These are phyloP conservation scores for Saguinus imperator DNA, from an alignment of 2,113 vertebrate species.

Conservation along the genomic window DNA sequence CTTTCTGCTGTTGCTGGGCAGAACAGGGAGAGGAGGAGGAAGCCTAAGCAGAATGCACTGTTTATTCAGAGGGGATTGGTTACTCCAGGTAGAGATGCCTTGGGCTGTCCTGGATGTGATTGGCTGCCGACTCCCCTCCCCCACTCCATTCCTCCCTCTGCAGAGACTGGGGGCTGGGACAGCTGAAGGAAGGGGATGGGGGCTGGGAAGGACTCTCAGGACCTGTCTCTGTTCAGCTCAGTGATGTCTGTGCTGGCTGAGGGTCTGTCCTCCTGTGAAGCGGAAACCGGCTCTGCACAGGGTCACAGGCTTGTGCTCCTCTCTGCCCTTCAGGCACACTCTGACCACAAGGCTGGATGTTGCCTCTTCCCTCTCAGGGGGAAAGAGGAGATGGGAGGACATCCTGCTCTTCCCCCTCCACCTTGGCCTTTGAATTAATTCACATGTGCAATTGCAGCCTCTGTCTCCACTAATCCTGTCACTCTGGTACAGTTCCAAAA, in stretches of 20 bases:
- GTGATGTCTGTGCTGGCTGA: background rate
- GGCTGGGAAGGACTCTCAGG: background rate
- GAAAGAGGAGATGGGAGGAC: background rate
- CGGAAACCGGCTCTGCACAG: background rate
- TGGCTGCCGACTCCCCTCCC: conserved; percentile 28
- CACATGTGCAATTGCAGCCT: background rate
- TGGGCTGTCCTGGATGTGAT: conserved; percentile 39
- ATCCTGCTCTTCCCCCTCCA: background rate
- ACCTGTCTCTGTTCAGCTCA: conserved; percentile 22
- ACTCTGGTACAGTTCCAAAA: background rate
- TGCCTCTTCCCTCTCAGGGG: background rate
- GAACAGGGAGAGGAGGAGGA: conserved; percentile 56
- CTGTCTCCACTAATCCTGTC: background rate
- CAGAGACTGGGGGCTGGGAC: conserved; percentile 17
- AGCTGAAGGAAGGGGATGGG: background rate
- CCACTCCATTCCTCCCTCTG: background rate
- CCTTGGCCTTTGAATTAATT: background rate
- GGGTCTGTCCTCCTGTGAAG: background rate
- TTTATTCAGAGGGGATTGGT: conserved; percentile 59
- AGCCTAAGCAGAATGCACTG: conserved; percentile 39
- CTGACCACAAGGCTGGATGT: background rate
- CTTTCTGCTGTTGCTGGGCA: conserved; percentile 72
- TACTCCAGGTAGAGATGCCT: conserved; percentile 64
- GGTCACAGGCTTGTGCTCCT: background rate
- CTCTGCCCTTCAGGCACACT: background rate